Evolutionary conservation across 2,797 vertebrate species (phyloP), one percentile per base, ranked within the genome.

Genomic region (Vespertilio murinus): DNA sequence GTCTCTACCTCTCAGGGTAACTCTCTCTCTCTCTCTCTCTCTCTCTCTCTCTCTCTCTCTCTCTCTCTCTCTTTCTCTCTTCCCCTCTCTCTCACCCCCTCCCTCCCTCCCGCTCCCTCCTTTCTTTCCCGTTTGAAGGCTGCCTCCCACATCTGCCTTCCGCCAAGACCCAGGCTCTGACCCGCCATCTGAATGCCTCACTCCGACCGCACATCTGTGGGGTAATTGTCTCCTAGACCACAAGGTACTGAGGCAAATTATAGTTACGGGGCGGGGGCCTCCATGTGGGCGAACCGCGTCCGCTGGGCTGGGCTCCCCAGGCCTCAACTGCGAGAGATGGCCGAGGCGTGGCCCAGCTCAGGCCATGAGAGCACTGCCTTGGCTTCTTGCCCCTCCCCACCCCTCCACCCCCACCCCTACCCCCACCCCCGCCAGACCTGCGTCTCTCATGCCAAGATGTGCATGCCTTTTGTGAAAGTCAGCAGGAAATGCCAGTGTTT

Each of bases 71-170:
- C 2, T 16, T 17, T 35, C 35, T 22, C 22, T 4, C 45, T 14
- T 0, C 14, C 11, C 45, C 45, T 1, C 30, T 2, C 28, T 8
- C 33, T 12, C 13, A 8, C 28, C 8, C 16, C 9, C 12, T 17
- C 13, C 13, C 18, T 18, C n/a, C 10, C 38, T 52, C 42, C 6
- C 45, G 22, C 33, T 75, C 40, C 8, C 22, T 9, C 38, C 30
- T 56, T 5, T 23, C 25, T 40, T 59, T 47, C 70, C n/a, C 25
- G 2, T 84, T 84, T 59, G 61, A 91, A 93, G 74, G 83, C 61
- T 49, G 47, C 87, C 93, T 91, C 93, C 92, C 79, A 84, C 93
- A 93, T 75, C 85, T 90, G 90, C 75, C 88, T 92, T 75, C 91
- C 54, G 25, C 92, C 86, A 11, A 25, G 75, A 90, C 87, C 74